Evolutionary conservation across 2,888 invertebrate species (phyloP).

Genomic region (Drosophila algonquin): DNA sequence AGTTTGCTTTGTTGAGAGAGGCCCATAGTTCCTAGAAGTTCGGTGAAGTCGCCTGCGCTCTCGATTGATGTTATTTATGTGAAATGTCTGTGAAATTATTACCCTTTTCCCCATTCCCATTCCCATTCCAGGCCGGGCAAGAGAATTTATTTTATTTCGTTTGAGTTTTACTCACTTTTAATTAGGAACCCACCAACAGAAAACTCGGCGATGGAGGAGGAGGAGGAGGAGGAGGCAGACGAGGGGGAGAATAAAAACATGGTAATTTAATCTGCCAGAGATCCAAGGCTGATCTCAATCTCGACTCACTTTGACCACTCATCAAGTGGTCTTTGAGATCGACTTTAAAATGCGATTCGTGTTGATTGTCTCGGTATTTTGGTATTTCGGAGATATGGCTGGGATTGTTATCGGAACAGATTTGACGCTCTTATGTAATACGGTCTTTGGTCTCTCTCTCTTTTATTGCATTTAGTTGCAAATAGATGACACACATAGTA

Average conservation of each 20-base stretch:
- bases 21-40: conserved; percentile 65
- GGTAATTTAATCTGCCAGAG: conserved; percentile 72
- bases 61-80: conserved; percentile 80
- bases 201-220: not conserved
- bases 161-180: conserved; percentile 78
- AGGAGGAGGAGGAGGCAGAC: not conserved
- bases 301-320: conserved; percentile 76
- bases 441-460: not conserved
- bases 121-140: conserved; percentile 34
- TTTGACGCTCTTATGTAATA: conserved; percentile 74
- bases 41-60: conserved; percentile 45
- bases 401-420: conserved; percentile 51
- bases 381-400: too few relatives aligned
- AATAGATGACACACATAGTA: conserved; percentile 72
- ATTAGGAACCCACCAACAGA: conserved; percentile 68
- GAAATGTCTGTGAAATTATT: conserved; percentile 77
- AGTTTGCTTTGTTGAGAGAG: conserved; percentile 49
- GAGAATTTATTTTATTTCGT: conserved; percentile 76
- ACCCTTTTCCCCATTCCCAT: conserved; percentile 52
- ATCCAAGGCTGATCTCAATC: conserved; percentile 65
- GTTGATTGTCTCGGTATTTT: conserved; percentile 59
- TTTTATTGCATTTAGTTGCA: conserved; percentile 78
- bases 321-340: conserved; percentile 70
- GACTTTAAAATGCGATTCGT: conserved; percentile 68
- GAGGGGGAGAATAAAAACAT: conserved; percentile 52